These are phyloP conservation scores for Philantomba maxwellii DNA, from an alignment of 2,113 vertebrate genomes.

Conservation along the genomic window DNA sequence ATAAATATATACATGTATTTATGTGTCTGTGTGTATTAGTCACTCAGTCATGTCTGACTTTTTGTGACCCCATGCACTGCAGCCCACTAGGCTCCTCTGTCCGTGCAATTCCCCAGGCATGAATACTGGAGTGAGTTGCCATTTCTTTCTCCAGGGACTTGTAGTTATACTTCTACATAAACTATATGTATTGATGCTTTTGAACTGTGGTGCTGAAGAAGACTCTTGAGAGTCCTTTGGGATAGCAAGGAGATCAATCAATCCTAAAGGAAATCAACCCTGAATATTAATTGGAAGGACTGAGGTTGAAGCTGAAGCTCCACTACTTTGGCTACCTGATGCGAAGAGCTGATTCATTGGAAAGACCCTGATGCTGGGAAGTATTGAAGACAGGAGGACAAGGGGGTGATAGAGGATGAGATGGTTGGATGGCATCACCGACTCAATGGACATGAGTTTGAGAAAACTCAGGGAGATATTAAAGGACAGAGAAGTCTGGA, in stretches of 20 bases:
- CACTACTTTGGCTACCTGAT: neutral
- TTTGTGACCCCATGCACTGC: neutral
- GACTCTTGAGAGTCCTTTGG: neutral
- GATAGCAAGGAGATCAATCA: neutral
- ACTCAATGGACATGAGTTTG: neutral
- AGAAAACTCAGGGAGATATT: neutral
- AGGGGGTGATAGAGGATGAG: neutral
- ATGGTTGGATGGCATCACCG: neutral
- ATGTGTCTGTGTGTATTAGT: neutral
- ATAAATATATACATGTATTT: neutral
- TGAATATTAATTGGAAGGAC: neutral
- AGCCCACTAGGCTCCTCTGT: neutral
- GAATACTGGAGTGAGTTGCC: neutral
- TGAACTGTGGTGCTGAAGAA: neutral
- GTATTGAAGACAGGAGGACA: neutral
- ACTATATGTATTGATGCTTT: neutral
- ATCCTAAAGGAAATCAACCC: neutral
- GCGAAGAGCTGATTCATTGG: neutral
- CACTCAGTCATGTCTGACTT: neutral
- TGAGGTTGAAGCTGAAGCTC: neutral
- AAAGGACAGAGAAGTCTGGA: neutral
- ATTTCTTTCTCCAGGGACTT: neutral
- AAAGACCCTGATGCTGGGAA: neutral
- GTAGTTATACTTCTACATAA: neutral
- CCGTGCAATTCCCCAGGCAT: neutral